Conservation (phyloP, 2,797 vertebrate species). For the Delichon dasypus region DNA sequence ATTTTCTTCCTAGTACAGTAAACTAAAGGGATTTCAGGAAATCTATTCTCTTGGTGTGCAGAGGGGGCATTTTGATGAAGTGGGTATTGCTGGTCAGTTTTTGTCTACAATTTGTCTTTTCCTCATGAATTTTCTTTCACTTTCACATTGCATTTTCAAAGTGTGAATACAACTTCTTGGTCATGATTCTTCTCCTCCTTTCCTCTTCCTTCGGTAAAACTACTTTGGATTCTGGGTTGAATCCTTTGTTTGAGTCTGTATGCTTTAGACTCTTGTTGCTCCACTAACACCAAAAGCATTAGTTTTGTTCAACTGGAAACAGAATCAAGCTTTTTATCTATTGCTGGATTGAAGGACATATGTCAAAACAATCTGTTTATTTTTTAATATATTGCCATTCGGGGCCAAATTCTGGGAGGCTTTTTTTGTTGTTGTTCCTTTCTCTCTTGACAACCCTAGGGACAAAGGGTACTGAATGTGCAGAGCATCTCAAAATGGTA, state of each 20-base stretch:
- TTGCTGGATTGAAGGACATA: background rate
- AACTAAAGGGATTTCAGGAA: background rate
- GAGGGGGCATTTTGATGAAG: background rate
- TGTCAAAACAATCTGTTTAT: background rate
- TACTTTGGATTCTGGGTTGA: background rate
- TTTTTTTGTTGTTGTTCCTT: background rate
- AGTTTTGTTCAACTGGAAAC: background rate
- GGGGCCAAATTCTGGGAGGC: background rate
- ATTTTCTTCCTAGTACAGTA: background rate
- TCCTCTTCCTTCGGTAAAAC: background rate
- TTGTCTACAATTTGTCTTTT: background rate
- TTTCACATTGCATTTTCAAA: background rate
- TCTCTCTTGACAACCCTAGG: background rate
- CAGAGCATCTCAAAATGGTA: background rate
- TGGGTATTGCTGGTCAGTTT: background rate
- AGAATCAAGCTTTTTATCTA: background rate
- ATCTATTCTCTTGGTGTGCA: background rate
- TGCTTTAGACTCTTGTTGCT: background rate
- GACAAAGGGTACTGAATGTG: background rate
- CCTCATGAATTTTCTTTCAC: background rate
- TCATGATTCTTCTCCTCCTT: background rate
- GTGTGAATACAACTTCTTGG: background rate
- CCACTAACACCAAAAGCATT: fast-evolving
- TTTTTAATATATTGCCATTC: background rate
- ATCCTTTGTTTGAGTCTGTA: background rate